phyloP scores from a whole-genome alignment of 1,140 invertebrate species.

The Solen grandis region DNA sequence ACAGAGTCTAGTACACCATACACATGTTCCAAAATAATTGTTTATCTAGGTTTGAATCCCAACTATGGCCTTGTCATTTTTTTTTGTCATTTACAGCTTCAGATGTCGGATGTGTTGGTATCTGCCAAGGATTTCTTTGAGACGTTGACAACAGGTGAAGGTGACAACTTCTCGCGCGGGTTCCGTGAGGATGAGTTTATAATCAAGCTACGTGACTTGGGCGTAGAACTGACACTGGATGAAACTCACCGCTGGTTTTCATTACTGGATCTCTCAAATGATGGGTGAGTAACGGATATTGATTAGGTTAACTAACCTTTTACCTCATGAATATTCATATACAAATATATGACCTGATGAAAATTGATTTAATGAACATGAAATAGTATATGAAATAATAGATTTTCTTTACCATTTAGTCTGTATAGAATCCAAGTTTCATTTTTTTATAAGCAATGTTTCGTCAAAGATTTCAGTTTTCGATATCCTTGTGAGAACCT shows the following conservation, averaged over 20 bases:
- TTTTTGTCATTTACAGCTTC: slow-evolving; percentile 86
- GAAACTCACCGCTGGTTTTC: slow-evolving; percentile 89
- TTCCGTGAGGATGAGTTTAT: slow-evolving; percentile 89
- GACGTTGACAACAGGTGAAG: slow-evolving; percentile 83
- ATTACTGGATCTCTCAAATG: slow-evolving; percentile 73
- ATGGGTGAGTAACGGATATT: slow-evolving; percentile 67
- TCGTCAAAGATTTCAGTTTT: neutral
- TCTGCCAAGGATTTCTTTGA: slow-evolving; percentile 95
- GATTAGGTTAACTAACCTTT: too few relatives aligned
- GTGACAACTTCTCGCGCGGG: slow-evolving; percentile 75
- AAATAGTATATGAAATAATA: too few relatives aligned
- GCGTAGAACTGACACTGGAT: slow-evolving; percentile 78
- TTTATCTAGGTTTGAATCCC: too few relatives aligned
- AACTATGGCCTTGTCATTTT: neutral
- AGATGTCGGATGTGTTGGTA: slow-evolving; percentile 98
- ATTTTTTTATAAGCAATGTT: neutral
- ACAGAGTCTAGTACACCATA: too few relatives aligned
- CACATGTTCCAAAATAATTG: too few relatives aligned
- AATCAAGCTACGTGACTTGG: slow-evolving; percentile 86
- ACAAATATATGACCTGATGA: too few relatives aligned
- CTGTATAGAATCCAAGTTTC: too few relatives aligned
- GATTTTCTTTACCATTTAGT: too few relatives aligned
- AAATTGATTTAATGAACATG: too few relatives aligned
- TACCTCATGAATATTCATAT: too few relatives aligned
- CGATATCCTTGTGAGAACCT: neutral